phyloP scores from a whole-genome alignment of 2,888 invertebrate genomes.

The Nephrotoma flavescens region DNA sequence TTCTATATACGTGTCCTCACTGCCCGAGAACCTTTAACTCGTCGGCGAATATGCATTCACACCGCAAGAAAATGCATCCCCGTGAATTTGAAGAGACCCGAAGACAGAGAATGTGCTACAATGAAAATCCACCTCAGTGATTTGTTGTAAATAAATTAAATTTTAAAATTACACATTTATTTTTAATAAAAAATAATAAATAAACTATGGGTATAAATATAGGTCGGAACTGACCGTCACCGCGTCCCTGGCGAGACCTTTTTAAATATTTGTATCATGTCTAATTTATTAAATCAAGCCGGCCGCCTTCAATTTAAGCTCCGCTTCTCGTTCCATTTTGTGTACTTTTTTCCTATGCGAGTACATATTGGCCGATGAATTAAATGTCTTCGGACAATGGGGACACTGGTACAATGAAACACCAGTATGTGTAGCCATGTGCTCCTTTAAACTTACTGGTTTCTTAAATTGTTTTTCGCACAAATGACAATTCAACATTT shows the following conservation, averaged over 20 bases:
- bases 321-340: constrained; percentile 25
- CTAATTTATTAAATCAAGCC: neutral
- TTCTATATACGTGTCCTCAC: constrained; percentile 28
- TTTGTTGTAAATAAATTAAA: neutral
- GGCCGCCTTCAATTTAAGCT: neutral
- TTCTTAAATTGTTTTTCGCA: constrained; percentile 28
- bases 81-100: constrained; percentile 22
- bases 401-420: constrained; percentile 30
- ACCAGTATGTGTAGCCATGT: constrained; percentile 30
- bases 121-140: neutral
- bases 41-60: constrained; percentile 30
- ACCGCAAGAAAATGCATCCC: constrained; percentile 29
- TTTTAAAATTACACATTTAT: neutral
- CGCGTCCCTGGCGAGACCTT: neutral
- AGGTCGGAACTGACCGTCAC: neutral
- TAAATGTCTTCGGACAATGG: constrained; percentile 30
- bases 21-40: constrained; percentile 31
- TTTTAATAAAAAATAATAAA: neutral
- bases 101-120: neutral
- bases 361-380: constrained; percentile 31
- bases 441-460: constrained; percentile 17
- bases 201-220: neutral
- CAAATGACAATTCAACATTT: constrained; percentile 24
- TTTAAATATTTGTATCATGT: neutral
- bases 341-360: constrained; percentile 30